Evolutionary conservation across 2,888 invertebrate genomes (phyloP).

Genomic region (Melinaea marsaeus): DNA sequence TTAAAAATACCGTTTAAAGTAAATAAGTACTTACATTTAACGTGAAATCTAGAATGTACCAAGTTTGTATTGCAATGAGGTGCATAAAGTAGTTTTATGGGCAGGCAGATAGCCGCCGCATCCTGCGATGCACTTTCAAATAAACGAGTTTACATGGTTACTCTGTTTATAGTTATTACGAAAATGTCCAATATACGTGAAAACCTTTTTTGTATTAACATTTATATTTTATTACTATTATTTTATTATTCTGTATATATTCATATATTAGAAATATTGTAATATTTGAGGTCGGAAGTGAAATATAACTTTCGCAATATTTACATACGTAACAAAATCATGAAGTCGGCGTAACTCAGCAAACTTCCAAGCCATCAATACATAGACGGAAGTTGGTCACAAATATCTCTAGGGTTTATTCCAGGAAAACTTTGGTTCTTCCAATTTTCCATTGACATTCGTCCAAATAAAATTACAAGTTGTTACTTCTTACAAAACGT

Average conservation of each 20-base stretch:
- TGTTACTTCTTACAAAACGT: constrained; percentile 31
- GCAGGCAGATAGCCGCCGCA: constrained; percentile 42
- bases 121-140: constrained; percentile 52
- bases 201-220: too few species aligned
- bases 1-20: not conserved
- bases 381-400: constrained; percentile 10
- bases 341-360: constrained; percentile 14
- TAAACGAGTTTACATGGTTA: constrained; percentile 39
- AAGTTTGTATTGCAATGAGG: constrained; percentile 30
- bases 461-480: constrained; percentile 30
- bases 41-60: constrained; percentile 18
- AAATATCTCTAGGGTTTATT: constrained; percentile 17
- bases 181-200: not conserved
- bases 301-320: constrained; percentile 18
- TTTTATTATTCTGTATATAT: too few species aligned
- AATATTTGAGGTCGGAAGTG: constrained; percentile 14
- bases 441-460: constrained; percentile 28
- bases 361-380: constrained; percentile 16
- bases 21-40: constrained; percentile 6
- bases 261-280: too few species aligned
- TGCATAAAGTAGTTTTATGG: constrained; percentile 50
- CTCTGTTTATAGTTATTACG: not conserved
- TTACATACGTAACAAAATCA: constrained; percentile 20
- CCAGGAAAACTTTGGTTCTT: constrained; percentile 17
- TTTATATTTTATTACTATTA: too few species aligned